Base-by-base conservation (phyloP, 2,113 vertebrate genomes). In the Carassius auratus region DNA sequence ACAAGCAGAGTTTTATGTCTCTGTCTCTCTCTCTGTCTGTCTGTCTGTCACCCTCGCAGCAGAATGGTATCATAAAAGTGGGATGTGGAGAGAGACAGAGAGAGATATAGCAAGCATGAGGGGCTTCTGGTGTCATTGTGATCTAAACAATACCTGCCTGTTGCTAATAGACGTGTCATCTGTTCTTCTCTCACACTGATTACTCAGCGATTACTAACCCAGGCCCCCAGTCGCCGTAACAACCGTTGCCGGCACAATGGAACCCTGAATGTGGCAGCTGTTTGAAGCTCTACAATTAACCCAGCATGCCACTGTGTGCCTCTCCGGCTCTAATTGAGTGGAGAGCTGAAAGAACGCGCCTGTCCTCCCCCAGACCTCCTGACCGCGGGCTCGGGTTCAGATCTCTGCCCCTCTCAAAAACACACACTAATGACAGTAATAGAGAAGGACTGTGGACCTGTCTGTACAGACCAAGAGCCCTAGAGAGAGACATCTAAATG, bases 241-340 rank as follows among this genome's bases (percentile, higher is more conserved):
- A 93, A 95, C 94, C 92, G 91, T 91, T 87, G 91, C 92, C 91
- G 90, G 92, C 94, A 95, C 95, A 96, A 96, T 93, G 91, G 94
- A 75, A 91, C 88, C 86, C 93, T 85, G 84, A 93, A 88, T 85
- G 88, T 93, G 94, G 93, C 94, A 95, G 95, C 95, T 95, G 95
- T 95, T 95, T 84, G 83, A 92, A 92, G 93, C 92, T 94, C 94
- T 92, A 93, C 94, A 94, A 96, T 95, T 96, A 96, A 95, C 94
- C 94, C 93, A 80, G 93, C 89, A 93, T 94, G 91, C 93, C 93
- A 93, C 92, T 88, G 91, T 83, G 92, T 88, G 88, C 92, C 89
- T 79, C 68, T 80, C 66, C 68, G 92, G 91, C 90, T 94, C 92
- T 93, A 95, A 95, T 94, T 95, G 93, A 93, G 62, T 81, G 80